Conservation (phyloP, 2,113 vertebrate genomes). For the Labeo rohita region DNA sequence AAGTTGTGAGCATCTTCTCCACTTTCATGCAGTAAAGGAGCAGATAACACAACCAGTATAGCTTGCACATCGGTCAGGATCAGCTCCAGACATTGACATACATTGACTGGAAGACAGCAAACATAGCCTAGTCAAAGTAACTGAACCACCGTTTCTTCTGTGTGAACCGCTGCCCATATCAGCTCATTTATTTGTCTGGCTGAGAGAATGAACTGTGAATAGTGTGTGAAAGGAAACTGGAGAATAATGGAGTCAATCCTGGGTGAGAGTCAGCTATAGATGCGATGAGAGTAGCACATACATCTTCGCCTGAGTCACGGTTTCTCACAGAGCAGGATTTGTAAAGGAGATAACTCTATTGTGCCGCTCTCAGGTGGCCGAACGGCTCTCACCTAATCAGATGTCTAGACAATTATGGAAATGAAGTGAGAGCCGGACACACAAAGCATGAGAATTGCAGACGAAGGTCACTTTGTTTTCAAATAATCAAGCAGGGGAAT, state of each 20-base stretch:
- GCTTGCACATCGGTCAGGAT: background rate
- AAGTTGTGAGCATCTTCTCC: background rate
- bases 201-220: background rate
- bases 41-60: background rate
- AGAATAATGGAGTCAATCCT: conserved; percentile 25
- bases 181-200: background rate
- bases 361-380: conserved; percentile 25
- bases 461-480: conserved; percentile 24
- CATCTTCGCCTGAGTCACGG: conserved; percentile 2
- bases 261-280: conserved; percentile 16
- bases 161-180: conserved; percentile 5
- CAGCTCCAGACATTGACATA: background rate
- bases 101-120: background rate
- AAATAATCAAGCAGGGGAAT: conserved; percentile 7
- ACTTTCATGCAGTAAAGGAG: background rate
- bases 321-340: conserved; percentile 6
- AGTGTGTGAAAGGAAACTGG: conserved; percentile 23
- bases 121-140: background rate
- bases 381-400: conserved; percentile 25
- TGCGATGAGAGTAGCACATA: conserved; percentile 25
- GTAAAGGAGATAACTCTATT: conserved; percentile 29
- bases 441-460: background rate
- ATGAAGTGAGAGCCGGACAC: conserved; percentile 16
- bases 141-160: background rate
- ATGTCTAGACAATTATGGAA: conserved; percentile 51